A percentile compares a stretch with the other conserved stretches of the same genome.
These are phyloP conservation scores for Temnothorax unifasciatus DNA, from an alignment of 2,888 invertebrate genomes.

Conservation along the genomic window DNA sequence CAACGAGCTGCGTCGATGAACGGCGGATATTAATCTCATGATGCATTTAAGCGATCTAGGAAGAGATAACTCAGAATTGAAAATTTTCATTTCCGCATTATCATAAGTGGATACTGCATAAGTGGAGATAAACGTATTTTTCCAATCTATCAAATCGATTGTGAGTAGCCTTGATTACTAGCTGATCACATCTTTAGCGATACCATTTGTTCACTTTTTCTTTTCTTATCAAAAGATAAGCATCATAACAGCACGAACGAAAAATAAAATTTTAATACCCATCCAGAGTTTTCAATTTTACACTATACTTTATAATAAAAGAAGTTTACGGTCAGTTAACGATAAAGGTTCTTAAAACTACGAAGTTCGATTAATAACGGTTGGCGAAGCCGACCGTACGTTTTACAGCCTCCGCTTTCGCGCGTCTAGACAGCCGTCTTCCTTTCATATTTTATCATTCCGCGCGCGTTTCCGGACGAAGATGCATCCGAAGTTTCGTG, in stretches of 20 bases:
- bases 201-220: not conserved
- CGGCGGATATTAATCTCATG: not conserved
- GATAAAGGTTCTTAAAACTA: slow-evolving; percentile 1
- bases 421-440: not conserved
- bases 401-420: slow-evolving; percentile 12
- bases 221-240: not conserved
- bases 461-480: not conserved
- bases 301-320: not conserved
- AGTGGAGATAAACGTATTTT: not conserved
- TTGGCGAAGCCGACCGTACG: not conserved
- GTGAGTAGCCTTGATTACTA: not conserved
- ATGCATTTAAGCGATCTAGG: not conserved
- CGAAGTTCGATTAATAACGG: not conserved
- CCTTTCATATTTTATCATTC: not conserved
- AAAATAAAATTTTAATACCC: not conserved
- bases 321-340: not conserved
- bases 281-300: not conserved
- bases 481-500: slow-evolving; percentile 4
- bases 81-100: not conserved
- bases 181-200: not conserved
- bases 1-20: not conserved
- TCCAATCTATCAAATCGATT: not conserved
- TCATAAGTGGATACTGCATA: not conserved
- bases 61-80: not conserved
- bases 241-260: not conserved